Evolutionary conservation across 2,888 invertebrate species (phyloP).

Genomic region (Cheilosia urbana): DNA sequence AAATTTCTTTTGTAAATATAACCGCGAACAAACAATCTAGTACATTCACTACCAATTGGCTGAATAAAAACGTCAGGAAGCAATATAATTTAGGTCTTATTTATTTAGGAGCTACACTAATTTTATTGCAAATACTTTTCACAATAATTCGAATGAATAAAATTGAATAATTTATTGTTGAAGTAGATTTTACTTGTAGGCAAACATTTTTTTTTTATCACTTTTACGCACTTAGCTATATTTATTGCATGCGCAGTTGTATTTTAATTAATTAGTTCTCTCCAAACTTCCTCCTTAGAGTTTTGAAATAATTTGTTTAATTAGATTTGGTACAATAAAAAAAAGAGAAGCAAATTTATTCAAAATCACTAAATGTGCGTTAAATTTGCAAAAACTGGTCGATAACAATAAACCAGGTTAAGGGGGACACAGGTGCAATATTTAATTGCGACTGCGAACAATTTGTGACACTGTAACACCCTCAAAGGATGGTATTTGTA

Average conservation of each 20-base stretch:
- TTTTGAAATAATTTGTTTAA: conserved; percentile 36
- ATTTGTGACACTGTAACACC: conserved; percentile 22
- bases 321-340: conserved; percentile 27
- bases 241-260: conserved; percentile 63
- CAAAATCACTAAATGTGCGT: conserved; percentile 54
- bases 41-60: conserved; percentile 9
- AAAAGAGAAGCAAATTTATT: conserved; percentile 40
- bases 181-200: conserved; percentile 19
- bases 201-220: conserved; percentile 23
- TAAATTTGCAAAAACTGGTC: conserved; percentile 27
- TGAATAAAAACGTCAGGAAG: neutral
- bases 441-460: conserved; percentile 8
- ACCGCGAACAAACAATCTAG: conserved; percentile 8
- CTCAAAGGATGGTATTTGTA: conserved; percentile 30
- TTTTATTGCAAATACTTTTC: conserved; percentile 15
- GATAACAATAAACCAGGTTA: conserved; percentile 59
- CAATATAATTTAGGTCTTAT: conserved; percentile 8
- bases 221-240: conserved; percentile 59
- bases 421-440: conserved; percentile 21
- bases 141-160: neutral
- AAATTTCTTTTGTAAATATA: neutral
- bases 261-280: conserved; percentile 3
- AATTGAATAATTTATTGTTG: conserved; percentile 4
- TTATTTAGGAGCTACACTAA: conserved; percentile 4
- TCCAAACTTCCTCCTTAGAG: conserved; percentile 3